A percentile compares a stretch with the other conserved stretches of the same genome.
These are phyloP conservation scores for Trichogramma dendrolimi DNA, from an alignment of 2,888 invertebrate species.

Conservation along the genomic window DNA sequence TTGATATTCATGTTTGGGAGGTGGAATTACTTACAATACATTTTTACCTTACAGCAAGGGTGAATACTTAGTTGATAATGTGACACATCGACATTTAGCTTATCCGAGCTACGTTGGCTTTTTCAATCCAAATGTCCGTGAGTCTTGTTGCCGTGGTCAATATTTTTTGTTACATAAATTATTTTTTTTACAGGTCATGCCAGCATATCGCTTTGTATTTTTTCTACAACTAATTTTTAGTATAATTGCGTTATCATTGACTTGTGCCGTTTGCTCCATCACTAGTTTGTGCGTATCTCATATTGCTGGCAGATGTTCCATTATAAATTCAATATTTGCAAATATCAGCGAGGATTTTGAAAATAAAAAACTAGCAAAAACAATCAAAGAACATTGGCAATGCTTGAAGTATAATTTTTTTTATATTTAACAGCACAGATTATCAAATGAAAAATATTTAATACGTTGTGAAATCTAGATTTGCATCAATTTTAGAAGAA, in stretches of 20 bases:
- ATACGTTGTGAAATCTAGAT: slow-evolving; percentile 2
- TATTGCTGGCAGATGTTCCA: slow-evolving; percentile 6
- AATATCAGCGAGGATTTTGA: slow-evolving; percentile 3
- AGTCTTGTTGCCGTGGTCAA: too few species aligned
- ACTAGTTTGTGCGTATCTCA: slow-evolving; percentile 16
- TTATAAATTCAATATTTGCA: slow-evolving; percentile 1
- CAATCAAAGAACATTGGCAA: slow-evolving; percentile 7
- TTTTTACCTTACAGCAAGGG: slow-evolving; percentile 31
- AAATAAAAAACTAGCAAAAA: not conserved
- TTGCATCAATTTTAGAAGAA: slow-evolving; percentile 11
- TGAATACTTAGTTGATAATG: slow-evolving; percentile 29
- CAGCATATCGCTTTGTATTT: slow-evolving; percentile 11
- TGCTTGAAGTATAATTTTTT: slow-evolving; percentile 7
- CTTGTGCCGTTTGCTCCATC: slow-evolving; percentile 9
- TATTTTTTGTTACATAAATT: too few species aligned
- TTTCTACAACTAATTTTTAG: slow-evolving; percentile 7
- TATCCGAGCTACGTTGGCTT: slow-evolving; percentile 35
- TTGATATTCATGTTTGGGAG: slow-evolving; percentile 33
- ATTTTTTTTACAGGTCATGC: slow-evolving; percentile 12
- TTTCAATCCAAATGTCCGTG: slow-evolving; percentile 30
- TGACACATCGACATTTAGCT: slow-evolving; percentile 32
- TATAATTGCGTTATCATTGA: slow-evolving; percentile 7
- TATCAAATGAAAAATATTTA: not conserved
- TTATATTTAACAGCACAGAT: not conserved
- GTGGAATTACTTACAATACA: slow-evolving; percentile 30